Evolutionary conservation across 2,797 vertebrate genomes (phyloP).

Genomic region (Sylvia borin): DNA sequence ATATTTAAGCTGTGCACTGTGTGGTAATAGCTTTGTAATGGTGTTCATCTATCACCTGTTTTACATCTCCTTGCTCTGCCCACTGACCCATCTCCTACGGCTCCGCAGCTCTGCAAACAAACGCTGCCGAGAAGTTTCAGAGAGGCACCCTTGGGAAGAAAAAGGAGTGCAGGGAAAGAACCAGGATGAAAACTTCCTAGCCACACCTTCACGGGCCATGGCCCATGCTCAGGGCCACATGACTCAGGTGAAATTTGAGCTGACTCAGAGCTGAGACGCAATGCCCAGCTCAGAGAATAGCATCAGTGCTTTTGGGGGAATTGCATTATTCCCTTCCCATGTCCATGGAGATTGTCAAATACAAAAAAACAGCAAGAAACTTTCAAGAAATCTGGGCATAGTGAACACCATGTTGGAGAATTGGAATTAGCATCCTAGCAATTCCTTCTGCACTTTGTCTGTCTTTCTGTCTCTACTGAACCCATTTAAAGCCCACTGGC

Average conservation of each 20-base stretch:
- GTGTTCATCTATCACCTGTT: neutral
- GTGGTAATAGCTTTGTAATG: constrained; percentile 21
- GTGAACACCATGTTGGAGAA: neutral
- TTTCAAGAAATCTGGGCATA: neutral
- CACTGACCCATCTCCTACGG: neutral
- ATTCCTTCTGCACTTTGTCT: neutral
- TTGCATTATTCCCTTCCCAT: neutral
- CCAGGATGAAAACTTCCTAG: neutral
- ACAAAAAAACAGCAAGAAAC: neutral
- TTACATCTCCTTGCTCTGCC: neutral
- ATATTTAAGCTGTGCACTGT: neutral
- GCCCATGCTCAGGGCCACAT: neutral
- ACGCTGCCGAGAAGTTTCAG: neutral
- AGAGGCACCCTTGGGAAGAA: neutral
- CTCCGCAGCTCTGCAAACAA: neutral
- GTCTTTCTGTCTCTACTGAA: neutral
- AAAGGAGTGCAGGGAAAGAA: neutral
- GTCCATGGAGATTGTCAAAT: neutral
- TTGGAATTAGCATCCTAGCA: neutral
- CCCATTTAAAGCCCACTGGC: neutral
- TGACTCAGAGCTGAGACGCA: neutral
- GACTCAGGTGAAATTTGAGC: neutral
- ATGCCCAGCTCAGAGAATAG: neutral
- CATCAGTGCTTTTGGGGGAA: neutral
- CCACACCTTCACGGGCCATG: neutral